phyloP scores from a whole-genome alignment of 2,113 vertebrate genomes.

The Tyto alba region DNA sequence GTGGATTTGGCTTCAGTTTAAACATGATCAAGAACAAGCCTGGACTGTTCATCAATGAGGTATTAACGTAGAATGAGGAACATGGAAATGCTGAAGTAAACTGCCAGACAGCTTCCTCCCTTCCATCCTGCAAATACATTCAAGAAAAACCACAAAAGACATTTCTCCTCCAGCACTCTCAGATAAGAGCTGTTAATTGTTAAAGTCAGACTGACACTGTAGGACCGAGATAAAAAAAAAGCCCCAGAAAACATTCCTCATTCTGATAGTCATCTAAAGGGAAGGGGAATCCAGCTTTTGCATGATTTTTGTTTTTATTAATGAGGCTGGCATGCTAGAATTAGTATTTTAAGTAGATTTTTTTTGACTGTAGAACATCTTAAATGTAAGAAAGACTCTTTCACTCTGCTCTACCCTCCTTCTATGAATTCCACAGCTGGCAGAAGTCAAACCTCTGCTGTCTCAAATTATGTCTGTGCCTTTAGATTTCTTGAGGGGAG shows the following conservation, averaged over 20 bases:
- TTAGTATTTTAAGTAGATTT: neutral
- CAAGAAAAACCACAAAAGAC: neutral
- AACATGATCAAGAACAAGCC: slow-evolving; percentile 78
- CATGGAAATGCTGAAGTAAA: neutral
- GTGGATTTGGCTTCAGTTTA: slow-evolving; percentile 88
- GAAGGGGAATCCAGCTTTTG: neutral
- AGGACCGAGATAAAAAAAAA: neutral
- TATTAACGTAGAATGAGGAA: slow-evolving; percentile 39
- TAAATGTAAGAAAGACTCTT: neutral
- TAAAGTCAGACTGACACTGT: neutral
- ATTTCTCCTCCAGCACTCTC: neutral
- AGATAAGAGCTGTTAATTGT: neutral
- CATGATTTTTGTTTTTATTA: neutral
- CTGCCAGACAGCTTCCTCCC: neutral
- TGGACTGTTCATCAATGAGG: slow-evolving; percentile 84
- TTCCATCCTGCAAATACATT: neutral
- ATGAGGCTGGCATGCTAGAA: neutral
- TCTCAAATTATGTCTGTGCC: neutral
- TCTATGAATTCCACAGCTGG: neutral
- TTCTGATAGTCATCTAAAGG: neutral
- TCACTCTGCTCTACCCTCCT: accelerated
- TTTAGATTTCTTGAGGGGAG: neutral
- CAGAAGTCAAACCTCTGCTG: neutral
- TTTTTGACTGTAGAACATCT: neutral
- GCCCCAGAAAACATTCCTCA: neutral